phyloP scores from a whole-genome alignment of 1,140 invertebrate species.

The Trachymyrmex septentrionalis region DNA sequence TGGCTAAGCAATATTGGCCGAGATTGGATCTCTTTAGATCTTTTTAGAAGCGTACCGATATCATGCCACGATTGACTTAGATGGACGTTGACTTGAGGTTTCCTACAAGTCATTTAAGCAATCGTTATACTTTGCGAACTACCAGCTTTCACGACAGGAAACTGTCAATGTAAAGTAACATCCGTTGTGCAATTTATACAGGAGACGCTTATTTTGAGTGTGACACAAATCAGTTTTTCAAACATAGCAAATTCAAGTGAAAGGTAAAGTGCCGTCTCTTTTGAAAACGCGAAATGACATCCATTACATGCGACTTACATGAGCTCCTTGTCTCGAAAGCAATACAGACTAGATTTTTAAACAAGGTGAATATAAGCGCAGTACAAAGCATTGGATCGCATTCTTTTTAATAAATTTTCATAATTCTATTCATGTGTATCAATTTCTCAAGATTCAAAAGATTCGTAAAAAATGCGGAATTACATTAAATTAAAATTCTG shows the following conservation, averaged over 20 bases:
- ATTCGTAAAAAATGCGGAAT: neutral
- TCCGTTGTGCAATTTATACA: neutral
- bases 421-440: neutral
- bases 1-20: neutral
- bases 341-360: neutral
- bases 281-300: neutral
- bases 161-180: conserved; percentile 19
- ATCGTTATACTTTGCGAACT: neutral
- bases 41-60: conserved; percentile 11
- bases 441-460: neutral
- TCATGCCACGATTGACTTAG: neutral
- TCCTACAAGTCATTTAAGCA: conserved; percentile 50
- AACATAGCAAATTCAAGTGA: neutral
- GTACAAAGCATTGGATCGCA: neutral
- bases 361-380: neutral
- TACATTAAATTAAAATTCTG: neutral
- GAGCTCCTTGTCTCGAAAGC: neutral
- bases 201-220: conserved; percentile 5
- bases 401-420: neutral
- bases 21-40: conserved; percentile 10
- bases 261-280: neutral
- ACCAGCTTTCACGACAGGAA: conserved; percentile 21
- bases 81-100: conserved; percentile 3
- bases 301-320: neutral
- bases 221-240: neutral